Conservation (phyloP, 1,140 invertebrate species). For the Drosophila pseudoananassae region DNA sequence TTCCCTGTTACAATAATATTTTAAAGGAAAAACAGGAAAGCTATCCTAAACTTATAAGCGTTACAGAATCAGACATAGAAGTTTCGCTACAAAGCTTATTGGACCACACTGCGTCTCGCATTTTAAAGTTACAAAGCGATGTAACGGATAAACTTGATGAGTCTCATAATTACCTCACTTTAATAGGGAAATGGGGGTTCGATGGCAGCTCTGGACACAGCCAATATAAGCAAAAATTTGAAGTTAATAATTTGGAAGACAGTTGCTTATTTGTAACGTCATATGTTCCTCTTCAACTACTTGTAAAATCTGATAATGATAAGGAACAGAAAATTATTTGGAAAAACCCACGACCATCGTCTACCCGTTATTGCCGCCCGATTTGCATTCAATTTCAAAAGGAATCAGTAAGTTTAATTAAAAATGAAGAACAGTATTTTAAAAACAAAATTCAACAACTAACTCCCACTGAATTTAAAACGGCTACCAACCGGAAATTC, state of each 20-base stretch:
- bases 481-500: conserved; percentile 7
- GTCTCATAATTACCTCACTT: background rate
- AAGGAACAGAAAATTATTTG: conserved; percentile 19
- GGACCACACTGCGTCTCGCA: conserved; percentile 14
- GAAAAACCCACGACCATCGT: conserved; percentile 39
- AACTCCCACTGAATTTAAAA: conserved; percentile 1
- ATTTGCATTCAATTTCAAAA: conserved; percentile 45
- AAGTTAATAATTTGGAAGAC: conserved; percentile 1
- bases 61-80: conserved; percentile 10
- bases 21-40: conserved; percentile 17
- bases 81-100: conserved; percentile 10
- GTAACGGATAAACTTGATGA: background rate
- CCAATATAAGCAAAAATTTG: background rate
- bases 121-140: conserved; percentile 16
- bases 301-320: background rate
- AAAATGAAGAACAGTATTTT: conserved; percentile 14
- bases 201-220: conserved; percentile 1
- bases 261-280: background rate
- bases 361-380: conserved; percentile 35
- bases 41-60: conserved; percentile 1
- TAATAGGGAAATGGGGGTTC: background rate
- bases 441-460: conserved; percentile 30
- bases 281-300: background rate
- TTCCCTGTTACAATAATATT: conserved; percentile 16
- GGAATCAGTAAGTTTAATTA: conserved; percentile 13